Percentiles rank a stretch among this genome's conserved stretches.
These are phyloP conservation scores for Aspidiotus destructor DNA, from an alignment of 2,888 invertebrate genomes.

Conservation along the genomic window DNA sequence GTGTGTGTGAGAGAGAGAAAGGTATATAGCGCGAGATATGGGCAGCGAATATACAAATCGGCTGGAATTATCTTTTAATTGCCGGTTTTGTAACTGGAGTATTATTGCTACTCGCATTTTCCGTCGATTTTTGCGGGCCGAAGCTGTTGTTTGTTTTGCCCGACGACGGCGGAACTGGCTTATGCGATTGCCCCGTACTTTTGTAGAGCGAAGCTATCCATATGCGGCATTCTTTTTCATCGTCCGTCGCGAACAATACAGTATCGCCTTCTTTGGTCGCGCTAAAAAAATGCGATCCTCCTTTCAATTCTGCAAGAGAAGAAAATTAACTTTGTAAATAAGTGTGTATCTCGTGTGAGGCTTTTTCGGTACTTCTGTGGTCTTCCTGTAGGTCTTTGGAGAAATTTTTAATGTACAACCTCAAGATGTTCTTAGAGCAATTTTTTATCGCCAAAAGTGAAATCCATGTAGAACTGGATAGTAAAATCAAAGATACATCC, in stretches of 20 bases:
- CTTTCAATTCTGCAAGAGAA: constrained; percentile 20
- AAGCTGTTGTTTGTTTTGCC: constrained; percentile 13
- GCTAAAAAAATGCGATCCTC: constrained; percentile 26
- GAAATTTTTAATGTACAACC: too few species aligned
- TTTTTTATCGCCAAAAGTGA: too few species aligned
- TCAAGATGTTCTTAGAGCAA: too few species aligned
- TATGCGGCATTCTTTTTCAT: constrained; percentile 27
- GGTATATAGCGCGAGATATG: neutral
- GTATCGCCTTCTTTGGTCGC: constrained; percentile 30
- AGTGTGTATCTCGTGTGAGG: too few species aligned
- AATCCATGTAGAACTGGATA: too few species aligned
- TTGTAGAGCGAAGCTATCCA: constrained; percentile 28
- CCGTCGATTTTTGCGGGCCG: constrained; percentile 13
- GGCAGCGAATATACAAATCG: neutral
- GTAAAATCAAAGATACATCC: too few species aligned
- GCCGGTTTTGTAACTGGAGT: constrained; percentile 8
- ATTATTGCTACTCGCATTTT: constrained; percentile 3
- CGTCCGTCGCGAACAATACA: constrained; percentile 24
- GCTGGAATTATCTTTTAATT: constrained; percentile 20
- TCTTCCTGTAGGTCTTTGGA: too few species aligned
- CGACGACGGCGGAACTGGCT: constrained; percentile 20
- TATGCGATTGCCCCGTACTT: constrained; percentile 28
- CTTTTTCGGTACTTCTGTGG: too few species aligned
- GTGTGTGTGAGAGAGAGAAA: neutral
- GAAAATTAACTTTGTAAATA: too few species aligned